Conservation (phyloP, 2,888 invertebrate genomes). For the Xestobium rufovillosum region DNA sequence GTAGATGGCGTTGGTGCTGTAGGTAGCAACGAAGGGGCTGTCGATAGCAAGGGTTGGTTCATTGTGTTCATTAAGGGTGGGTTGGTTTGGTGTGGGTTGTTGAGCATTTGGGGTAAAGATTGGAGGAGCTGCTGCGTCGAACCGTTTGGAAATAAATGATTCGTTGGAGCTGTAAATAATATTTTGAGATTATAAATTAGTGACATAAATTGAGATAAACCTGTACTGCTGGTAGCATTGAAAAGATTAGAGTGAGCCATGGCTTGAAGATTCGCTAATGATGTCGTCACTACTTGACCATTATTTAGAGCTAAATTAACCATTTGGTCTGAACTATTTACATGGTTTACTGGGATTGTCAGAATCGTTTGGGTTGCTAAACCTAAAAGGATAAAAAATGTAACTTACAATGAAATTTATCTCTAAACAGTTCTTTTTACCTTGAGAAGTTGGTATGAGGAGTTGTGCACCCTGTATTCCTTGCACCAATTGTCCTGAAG, state of each 20-base stretch:
- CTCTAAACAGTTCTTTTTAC: no score
- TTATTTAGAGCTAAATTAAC: constrained; percentile 76
- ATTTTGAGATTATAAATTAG: not conserved
- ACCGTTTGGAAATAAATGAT: constrained; percentile 66
- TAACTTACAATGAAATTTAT: no score
- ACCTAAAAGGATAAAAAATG: constrained; percentile 50
- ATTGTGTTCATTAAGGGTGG: constrained; percentile 35
- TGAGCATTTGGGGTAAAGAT: constrained; percentile 60
- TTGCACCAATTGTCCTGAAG: constrained; percentile 85
- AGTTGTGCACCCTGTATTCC: constrained; percentile 91
- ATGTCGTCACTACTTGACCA: constrained; percentile 79
- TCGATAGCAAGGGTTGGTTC: constrained; percentile 30
- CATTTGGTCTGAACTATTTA: constrained; percentile 63
- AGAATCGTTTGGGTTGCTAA: constrained; percentile 93
- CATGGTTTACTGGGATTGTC: constrained; percentile 89
- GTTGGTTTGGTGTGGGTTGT: constrained; percentile 21
- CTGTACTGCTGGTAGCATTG: constrained; percentile 38
- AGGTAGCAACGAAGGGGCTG: constrained; percentile 27
- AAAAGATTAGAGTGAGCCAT: constrained; percentile 64
- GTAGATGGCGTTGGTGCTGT: constrained; percentile 22
- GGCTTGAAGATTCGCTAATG: constrained; percentile 70
- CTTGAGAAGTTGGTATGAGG: constrained; percentile 92
- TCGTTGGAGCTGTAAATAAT: constrained; percentile 48
- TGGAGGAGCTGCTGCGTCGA: constrained; percentile 68
- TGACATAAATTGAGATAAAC: constrained; percentile 29